Conservation (phyloP, 2,113 vertebrate species). For the Macrotis lagotis region DNA sequence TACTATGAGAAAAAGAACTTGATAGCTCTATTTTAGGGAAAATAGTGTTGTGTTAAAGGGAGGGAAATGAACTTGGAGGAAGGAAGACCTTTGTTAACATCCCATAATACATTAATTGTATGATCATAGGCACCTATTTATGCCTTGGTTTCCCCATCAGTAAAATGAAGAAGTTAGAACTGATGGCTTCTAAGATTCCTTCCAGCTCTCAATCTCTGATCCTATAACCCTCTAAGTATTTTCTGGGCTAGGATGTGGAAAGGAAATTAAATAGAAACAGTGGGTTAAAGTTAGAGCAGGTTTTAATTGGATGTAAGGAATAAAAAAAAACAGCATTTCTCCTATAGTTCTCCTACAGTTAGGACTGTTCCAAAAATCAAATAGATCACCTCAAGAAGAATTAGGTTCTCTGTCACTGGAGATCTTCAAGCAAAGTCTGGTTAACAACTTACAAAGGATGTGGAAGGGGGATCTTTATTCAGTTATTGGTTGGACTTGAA, state of each 20-base stretch:
- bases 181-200: not conserved
- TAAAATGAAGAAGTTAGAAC: not conserved
- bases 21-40: not conserved
- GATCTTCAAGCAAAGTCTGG: not conserved
- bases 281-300: not conserved
- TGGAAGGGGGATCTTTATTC: not conserved
- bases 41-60: not conserved
- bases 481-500: too few relatives aligned
- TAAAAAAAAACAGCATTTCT: not conserved
- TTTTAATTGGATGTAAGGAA: not conserved
- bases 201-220: not conserved
- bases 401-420: not conserved
- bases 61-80: not conserved
- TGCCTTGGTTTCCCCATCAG: not conserved
- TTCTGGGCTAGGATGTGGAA: not conserved
- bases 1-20: not conserved
- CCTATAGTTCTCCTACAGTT: not conserved
- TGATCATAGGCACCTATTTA: not conserved
- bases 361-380: not conserved
- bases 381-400: not conserved
- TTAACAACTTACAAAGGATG: not conserved
- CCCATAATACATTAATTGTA: not conserved
- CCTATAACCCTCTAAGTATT: not conserved
- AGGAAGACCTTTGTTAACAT: not conserved
- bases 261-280: not conserved